Evolutionary conservation across 1,140 invertebrate species (phyloP).

Genomic region (Zaprionus tsacasi): DNA sequence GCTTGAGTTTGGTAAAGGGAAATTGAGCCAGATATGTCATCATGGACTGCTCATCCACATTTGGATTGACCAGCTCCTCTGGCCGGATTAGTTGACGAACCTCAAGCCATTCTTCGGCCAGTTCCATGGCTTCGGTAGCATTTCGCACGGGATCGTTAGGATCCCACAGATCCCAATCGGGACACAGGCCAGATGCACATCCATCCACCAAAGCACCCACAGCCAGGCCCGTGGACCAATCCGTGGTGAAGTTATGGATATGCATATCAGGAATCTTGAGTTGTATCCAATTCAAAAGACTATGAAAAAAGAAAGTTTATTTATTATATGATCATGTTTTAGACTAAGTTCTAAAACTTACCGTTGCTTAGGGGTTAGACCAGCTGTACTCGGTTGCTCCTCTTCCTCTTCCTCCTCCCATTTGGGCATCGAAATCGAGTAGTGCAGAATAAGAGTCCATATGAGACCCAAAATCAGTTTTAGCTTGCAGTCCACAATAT

Average conservation of each 20-base stretch:
- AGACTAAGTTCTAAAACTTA: conserved; percentile 58
- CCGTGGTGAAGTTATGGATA: conserved; percentile 95
- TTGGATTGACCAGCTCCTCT: conserved; percentile 96
- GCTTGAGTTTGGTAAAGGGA: conserved; percentile 94
- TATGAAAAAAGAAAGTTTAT: conserved; percentile 63
- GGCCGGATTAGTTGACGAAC: conserved; percentile 96
- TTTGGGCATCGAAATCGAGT: conserved; percentile 97
- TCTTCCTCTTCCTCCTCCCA: conserved; percentile 88
- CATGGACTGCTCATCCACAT: conserved; percentile 97
- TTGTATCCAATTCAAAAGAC: conserved; percentile 95
- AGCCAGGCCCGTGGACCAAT: conserved; percentile 96
- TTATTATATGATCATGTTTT: neutral
- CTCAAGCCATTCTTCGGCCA: conserved; percentile 95
- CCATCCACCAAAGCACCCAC: conserved; percentile 96
- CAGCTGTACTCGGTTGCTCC: conserved; percentile 85
- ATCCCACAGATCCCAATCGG: conserved; percentile 94
- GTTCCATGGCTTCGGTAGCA: conserved; percentile 95
- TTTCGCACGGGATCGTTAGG: conserved; percentile 93
- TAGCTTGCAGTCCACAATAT: conserved; percentile 96
- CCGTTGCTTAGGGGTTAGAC: conserved; percentile 94
- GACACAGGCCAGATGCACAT: conserved; percentile 94
- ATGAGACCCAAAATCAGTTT: conserved; percentile 97
- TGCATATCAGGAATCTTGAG: conserved; percentile 92
- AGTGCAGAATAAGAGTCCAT: conserved; percentile 98
- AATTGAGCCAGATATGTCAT: conserved; percentile 98